These are phyloP conservation scores for Machimus rusticus DNA, from an alignment of 2,888 invertebrate genomes.

Conservation along the genomic window DNA sequence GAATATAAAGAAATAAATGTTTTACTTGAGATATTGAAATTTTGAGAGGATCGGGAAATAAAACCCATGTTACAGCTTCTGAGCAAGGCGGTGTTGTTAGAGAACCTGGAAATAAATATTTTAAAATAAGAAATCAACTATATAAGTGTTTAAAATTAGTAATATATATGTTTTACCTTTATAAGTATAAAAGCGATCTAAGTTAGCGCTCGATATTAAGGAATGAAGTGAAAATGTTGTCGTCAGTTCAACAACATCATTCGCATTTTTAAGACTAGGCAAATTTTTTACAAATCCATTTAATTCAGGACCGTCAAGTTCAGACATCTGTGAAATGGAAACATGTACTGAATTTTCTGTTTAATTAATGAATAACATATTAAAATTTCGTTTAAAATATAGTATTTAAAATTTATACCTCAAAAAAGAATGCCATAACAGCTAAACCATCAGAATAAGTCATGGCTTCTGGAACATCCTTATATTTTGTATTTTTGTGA, in stretches of 20 bases:
- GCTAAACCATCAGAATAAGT: slow-evolving; percentile 78
- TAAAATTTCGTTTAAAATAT: background rate
- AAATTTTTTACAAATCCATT: slow-evolving; percentile 65
- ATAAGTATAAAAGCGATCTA: slow-evolving; percentile 78
- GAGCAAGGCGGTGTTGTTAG: slow-evolving; percentile 82
- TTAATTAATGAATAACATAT: background rate
- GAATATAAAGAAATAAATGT: background rate
- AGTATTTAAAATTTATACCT: slow-evolving; percentile 60
- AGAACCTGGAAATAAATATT: slow-evolving; percentile 65
- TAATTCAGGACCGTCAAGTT: background rate
- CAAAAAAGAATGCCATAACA: slow-evolving; percentile 82
- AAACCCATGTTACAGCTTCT: slow-evolving; percentile 81
- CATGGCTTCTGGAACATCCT: slow-evolving; percentile 67
- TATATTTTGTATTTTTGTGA: slow-evolving; percentile 77
- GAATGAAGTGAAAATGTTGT: slow-evolving; percentile 71
- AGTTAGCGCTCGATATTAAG: slow-evolving; percentile 63
- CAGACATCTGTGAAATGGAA: background rate
- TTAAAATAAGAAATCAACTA: no score
- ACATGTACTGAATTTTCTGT: background rate
- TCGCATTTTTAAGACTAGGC: slow-evolving; percentile 63
- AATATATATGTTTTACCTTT: slow-evolving; percentile 60
- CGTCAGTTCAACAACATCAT: slow-evolving; percentile 67
- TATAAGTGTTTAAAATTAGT: no score
- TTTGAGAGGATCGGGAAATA: slow-evolving; percentile 71
- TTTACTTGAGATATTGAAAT: slow-evolving; percentile 76